Percentiles rank a stretch among this genome's conserved stretches.
phyloP scores from a whole-genome alignment of 2,113 vertebrate species.

The Rostratula benghalensis region DNA sequence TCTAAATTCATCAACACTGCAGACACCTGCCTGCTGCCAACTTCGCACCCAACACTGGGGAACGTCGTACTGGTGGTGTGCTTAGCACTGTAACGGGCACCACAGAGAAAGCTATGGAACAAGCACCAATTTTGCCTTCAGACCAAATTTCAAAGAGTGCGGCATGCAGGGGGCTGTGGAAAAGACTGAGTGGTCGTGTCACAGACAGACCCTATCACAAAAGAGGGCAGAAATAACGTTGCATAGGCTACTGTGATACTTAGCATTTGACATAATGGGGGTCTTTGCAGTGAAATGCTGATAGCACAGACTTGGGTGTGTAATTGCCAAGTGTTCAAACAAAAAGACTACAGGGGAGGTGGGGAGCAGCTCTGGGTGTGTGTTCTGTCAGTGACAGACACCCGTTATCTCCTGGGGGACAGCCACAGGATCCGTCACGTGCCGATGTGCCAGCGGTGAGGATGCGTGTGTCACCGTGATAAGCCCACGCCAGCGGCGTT shows the following conservation, averaged over 20 bases:
- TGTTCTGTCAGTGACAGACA: neutral
- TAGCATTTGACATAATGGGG: rapidly evolving
- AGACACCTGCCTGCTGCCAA: rapidly evolving
- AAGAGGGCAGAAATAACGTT: neutral
- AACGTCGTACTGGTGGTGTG: neutral
- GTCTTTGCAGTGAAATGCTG: neutral
- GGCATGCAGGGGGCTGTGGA: neutral
- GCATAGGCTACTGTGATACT: neutral
- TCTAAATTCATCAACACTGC: rapidly evolving
- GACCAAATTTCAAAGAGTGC: neutral
- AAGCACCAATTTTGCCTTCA: rapidly evolving
- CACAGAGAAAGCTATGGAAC: rapidly evolving
- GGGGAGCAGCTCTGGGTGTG: neutral
- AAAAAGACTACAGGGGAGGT: no score
- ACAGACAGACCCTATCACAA: neutral
- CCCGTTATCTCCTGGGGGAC: rapidly evolving
- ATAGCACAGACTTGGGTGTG: neutral
- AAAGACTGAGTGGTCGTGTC: rapidly evolving
- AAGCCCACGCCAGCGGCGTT: neutral
- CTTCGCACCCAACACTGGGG: neutral
- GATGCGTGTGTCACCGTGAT: neutral
- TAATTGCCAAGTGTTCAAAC: neutral
- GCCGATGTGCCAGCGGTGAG: neutral
- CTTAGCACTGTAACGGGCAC: neutral
- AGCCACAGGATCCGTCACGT: neutral